Evolutionary conservation across 2,113 vertebrate genomes (phyloP), one percentile per base, ranked within the genome.

Genomic region (Boleophthalmus pectinirostris): DNA sequence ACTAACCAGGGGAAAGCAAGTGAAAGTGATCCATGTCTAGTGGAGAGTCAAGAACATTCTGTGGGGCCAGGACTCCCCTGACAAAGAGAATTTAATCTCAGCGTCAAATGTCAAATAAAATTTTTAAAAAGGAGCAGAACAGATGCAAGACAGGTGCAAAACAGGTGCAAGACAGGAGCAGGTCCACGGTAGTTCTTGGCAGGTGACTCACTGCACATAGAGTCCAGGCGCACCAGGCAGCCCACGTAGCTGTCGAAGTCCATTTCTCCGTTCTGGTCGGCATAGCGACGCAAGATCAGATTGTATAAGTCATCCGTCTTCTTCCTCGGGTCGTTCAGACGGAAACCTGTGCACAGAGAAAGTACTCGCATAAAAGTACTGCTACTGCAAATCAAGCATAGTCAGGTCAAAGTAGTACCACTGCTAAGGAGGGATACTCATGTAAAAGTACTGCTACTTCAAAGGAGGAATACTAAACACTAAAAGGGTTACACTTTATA

Each of bases 181-280:
- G 38, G 35, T 38, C 35, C 35, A 38, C 5, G 8, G 35, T 29
- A 29, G 46, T 47, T 14, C 56, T 25, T 14, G 56, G 23, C 5
- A 9, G 64, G 29, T 47, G 4, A 94, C 96, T 96, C 83, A 82
- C 96, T 91, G 87, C 96, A 98, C 98, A 99, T 98, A 84, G 95
- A 93, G 54, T 99, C 97, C 81, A 99, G 90, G 3, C 96, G 93
- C 23, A 98, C 95, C 86, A 99, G 75, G 85, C 96, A 98, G 86
- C 95, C 93, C 10, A 98, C 94, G 87, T 94, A 99, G 80, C 90
- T 96, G 85, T 97, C 98, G 72, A 99, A 99, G 82, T 99, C 95
- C 94, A 99, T 94, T 85, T 91, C 68, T 0, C 95, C 94, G 0
- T 93, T 77, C 8, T 96, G 94, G 0, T 93, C 85, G 0, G 94